Conservation (phyloP, 2,113 vertebrate species). For the Melospiza melodia region DNA sequence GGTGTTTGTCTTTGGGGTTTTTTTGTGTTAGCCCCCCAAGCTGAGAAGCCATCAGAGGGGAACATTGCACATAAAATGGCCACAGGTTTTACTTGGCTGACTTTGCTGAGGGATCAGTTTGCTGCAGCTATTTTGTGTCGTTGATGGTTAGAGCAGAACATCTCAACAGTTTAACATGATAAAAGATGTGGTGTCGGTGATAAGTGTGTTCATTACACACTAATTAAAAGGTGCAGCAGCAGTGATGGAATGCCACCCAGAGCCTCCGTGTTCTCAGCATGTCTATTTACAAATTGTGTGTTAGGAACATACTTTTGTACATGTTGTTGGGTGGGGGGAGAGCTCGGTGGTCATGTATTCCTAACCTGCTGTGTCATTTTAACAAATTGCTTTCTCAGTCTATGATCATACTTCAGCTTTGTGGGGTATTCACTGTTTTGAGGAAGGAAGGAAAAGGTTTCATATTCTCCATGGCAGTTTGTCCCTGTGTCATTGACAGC, state of each 20-base stretch:
- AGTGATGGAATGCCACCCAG: constrained; percentile 57
- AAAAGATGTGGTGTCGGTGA: constrained; percentile 48
- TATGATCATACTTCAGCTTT: background rate
- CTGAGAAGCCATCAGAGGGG: background rate
- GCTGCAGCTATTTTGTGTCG: constrained; percentile 64
- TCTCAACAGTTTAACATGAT: constrained; percentile 64
- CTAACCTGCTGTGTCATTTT: background rate
- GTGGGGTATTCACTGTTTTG: background rate
- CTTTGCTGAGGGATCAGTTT: constrained; percentile 66
- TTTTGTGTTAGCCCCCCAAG: background rate
- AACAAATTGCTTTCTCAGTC: background rate
- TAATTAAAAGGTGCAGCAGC: constrained; percentile 71
- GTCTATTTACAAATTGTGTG: constrained; percentile 31
- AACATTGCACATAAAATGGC: background rate
- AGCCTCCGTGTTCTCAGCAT: constrained; percentile 35
- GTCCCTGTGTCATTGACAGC: background rate
- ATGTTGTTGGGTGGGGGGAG: background rate
- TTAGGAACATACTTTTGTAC: background rate
- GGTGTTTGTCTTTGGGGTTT: background rate
- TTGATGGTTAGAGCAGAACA: constrained; percentile 56
- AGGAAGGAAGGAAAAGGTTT: background rate
- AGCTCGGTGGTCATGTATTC: background rate
- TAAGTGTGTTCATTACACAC: constrained; percentile 63
- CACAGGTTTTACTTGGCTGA: constrained; percentile 54
- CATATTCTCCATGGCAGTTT: background rate